Evolutionary conservation across 2,888 invertebrate genomes (phyloP).

Genomic region (Zygothrica quintamaculata): DNA sequence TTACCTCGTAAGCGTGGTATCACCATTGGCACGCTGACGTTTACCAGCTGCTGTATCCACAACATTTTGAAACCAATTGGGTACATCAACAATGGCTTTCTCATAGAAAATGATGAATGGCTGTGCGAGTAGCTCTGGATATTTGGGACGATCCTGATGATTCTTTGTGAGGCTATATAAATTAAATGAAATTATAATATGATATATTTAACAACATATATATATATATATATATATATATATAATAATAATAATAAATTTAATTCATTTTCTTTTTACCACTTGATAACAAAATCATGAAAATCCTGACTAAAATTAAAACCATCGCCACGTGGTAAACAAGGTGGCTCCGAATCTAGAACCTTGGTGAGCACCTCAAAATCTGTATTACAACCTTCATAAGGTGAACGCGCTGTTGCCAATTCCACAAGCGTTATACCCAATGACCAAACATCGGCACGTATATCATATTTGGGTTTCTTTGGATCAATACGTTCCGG

Average conservation of each 20-base stretch:
- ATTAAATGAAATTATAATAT: no score
- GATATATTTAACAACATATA: no score
- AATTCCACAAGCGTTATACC: slow-evolving; percentile 98
- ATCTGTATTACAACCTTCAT: slow-evolving; percentile 97
- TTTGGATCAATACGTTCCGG: slow-evolving; percentile 98
- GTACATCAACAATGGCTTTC: slow-evolving; percentile 89
- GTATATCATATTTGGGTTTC: slow-evolving; percentile 98
- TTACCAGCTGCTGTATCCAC: slow-evolving; percentile 86
- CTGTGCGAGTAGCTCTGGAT: slow-evolving; percentile 94
- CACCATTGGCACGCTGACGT: slow-evolving; percentile 61
- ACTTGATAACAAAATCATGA: slow-evolving; percentile 94
- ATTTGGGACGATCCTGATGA: slow-evolving; percentile 96
- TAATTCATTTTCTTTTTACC: slow-evolving; percentile 86
- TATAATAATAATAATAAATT: no score
- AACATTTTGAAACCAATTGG: slow-evolving; percentile 92
- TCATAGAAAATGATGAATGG: slow-evolving; percentile 94
- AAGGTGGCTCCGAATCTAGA: slow-evolving; percentile 94
- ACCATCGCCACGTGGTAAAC: slow-evolving; percentile 89
- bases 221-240: no score
- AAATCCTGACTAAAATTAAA: slow-evolving; percentile 92
- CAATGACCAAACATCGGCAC: slow-evolving; percentile 99
- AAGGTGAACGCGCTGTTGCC: slow-evolving; percentile 98
- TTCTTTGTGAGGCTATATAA: slow-evolving; percentile 95
- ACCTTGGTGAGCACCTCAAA: slow-evolving; percentile 98
- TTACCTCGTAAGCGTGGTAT: slow-evolving; percentile 83